Base-by-base conservation (phyloP, 2,888 invertebrate species). In the Noctua janthina region DNA sequence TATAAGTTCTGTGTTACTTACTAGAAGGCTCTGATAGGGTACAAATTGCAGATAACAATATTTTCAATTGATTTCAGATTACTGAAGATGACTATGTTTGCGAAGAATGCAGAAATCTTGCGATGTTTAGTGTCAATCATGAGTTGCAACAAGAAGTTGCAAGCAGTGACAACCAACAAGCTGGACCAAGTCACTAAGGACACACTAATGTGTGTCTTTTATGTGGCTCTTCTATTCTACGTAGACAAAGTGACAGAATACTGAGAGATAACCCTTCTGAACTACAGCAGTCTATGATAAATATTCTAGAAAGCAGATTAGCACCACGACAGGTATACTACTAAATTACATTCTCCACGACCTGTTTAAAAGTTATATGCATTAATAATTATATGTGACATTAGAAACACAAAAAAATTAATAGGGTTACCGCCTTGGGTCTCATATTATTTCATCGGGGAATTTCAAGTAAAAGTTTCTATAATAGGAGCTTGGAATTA, bases 221-320 rank as follows among this genome's bases (percentile, higher is more conserved):
- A 59, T 62, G 73, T 73, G 73, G 73, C 29, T 29, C 20, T 29
- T 62, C 73, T 29, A 73, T 73, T 73, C n/a, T 59, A 62, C 15
- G 46, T 20, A 73, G 29, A 73, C 29, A 73, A 62, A 73, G 29
- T 29, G 73, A 73, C 46, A 73, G 8, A 73, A 73, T 73, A 73
- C 46, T 73, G 29, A 62, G 62, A 29, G 46, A 62, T 0, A 73
- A 73, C 20, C 62, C 73, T 46, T 29, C 62, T 46, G 46, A 73
- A 29, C 46, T 62, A 49, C 62, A 35, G 62, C 62, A 73, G 73
- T 46, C n/a, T 62, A 29, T 62, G 73, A 73, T 74, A 54, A 51
- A 67, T 54, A 74, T 67, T 54, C 35, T 74, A 39, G 35, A 67
- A 20, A 67, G 35, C 66, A 74, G 51, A 74, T 20, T 51, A 43